Evolutionary conservation across 2,797 vertebrate genomes (phyloP), one percentile per base, ranked within the genome.

Genomic region (Sebastes trivittatus): DNA sequence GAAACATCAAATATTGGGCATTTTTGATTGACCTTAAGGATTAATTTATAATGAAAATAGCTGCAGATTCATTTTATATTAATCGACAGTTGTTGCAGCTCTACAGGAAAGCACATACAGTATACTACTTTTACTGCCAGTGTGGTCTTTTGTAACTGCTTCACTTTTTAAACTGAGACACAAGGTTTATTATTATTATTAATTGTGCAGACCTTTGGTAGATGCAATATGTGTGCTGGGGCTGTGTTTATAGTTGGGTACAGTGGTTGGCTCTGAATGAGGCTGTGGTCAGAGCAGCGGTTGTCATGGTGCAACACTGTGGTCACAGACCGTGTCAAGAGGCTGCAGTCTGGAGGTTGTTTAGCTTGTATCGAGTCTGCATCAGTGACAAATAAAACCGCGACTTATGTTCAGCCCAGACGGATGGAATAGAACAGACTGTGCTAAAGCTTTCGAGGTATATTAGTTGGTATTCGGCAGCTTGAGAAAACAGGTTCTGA

Each of bases 201-300:
- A 49, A 72, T 46, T 56, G 30, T 75, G 52, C 14, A 25, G 68
- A 27, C 22, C 71, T 70, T 23, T 38, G 6, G 7, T 65, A n/a
- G 52, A 56, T 78, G 54, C 38, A 27, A 27, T 14, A 1, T 49
- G 63, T 60, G 77, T 68, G 63, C 63, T 6, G 64, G 13, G 36
- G 72, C 34, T 78, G 72, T 82, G 80, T 80, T 81, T 73, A 72
- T 36, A 25, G 52, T 58, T 23, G 1, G 60, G 20, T 38, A 42
- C 80, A 74, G 77, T 22, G 79, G 75, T 56, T 80, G 63, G 8
- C 62, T 85, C 71, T 80, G 72, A 78, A 59, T 64, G 60, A 72
- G 36, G 55, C 61, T 87, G 88, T 59, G 82, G 85, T 87, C 68
- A 75, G 46, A 55, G 72, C 14, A 22, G 32, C 5, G 59, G 73